Evolutionary conservation across 2,797 vertebrate species (phyloP), one percentile per base, ranked within the genome.

Genomic region (Danio tinwini): DNA sequence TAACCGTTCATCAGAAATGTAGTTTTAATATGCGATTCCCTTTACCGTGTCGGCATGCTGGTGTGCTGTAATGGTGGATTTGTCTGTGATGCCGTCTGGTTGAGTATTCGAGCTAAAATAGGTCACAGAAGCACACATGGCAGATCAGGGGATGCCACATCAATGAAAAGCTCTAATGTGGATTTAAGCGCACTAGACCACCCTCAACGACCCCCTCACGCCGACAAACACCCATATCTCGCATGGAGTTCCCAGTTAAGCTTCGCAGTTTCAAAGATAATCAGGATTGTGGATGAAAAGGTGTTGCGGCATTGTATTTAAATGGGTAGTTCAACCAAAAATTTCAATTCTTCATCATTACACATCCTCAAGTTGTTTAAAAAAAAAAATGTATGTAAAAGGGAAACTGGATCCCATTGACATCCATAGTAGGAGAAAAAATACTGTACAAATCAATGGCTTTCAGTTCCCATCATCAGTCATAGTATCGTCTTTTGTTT

Each of bases 181-280:
- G 76, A 67, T 82, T 52, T 72, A 80, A 82, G 49, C 13, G 53
- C 49, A 76, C 44, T 78, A 76, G 21, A 82, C 39, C 67, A 63
- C 63, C 61, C 58, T 82, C 59, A 49, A 58, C 12, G 39, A 37
- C 16, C 12, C 72, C 19, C 56, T 10, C 10, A 11, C 7, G 29
- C 52, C 17, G 14, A 42, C 7, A 65, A 52, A 76, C 56, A 49
- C 42, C 12, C 39, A 13, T 37, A 49, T 45, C 56, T 44, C 3
- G 7, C 65, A 68, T 8, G 39, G 47, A 56, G 19, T 39, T 59
- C 21, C 63, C 29, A 21, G 16, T 39, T 13, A 50, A 64, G 62
- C 59, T 47, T 64, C n/a, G n/a, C 45, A 39, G 21, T 21, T 81
- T 55, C 47, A 37, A n/a, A 56, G 40, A 52, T 68, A 21, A 50